Evolutionary conservation across 37 sponge, comb jelly and placozoan genomes (phyloP).

Genomic region (Crambe crambe): DNA sequence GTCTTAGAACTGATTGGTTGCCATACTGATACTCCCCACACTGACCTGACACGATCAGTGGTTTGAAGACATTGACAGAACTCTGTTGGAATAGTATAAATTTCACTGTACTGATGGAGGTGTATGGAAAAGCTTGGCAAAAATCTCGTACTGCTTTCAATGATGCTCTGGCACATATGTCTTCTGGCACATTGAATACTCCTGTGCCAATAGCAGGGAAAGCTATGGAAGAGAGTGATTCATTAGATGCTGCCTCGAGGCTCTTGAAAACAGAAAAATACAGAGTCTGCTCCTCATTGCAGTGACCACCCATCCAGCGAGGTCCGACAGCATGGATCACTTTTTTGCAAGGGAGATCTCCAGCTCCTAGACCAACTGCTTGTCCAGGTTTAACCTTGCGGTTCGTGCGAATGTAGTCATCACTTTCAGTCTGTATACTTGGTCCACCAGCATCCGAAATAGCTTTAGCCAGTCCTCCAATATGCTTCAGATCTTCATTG

Average conservation of each 20-base stretch:
- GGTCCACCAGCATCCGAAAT: conserved; percentile 73
- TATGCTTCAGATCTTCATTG: conserved; percentile 75
- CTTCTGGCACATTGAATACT: conserved; percentile 60
- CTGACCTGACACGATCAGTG: background rate
- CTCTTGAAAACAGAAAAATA: conserved; percentile 31
- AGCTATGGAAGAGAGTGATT: conserved; percentile 41
- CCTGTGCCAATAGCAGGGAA: conserved; percentile 83
- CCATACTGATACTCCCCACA: background rate
- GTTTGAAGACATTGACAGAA: background rate
- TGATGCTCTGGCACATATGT: conserved; percentile 52
- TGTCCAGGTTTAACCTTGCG: conserved; percentile 48
- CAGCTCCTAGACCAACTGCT: conserved; percentile 64
- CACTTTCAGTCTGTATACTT: conserved; percentile 65
- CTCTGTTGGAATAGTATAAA: conserved; percentile 32
- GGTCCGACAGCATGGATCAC: conserved; percentile 85
- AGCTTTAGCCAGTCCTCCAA: conserved; percentile 73
- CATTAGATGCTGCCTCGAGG: conserved; percentile 24
- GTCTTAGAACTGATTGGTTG: background rate
- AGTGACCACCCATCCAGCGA: conserved; percentile 54
- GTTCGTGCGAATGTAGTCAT: conserved; percentile 23
- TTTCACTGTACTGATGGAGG: conserved; percentile 21
- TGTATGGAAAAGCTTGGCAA: conserved; percentile 8
- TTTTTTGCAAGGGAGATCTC: conserved; percentile 68
- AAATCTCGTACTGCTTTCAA: conserved; percentile 45
- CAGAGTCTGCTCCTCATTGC: conserved; percentile 32